Base-by-base conservation (phyloP, 2,888 invertebrate genomes). In the Caenorhabditis sinica region DNA sequence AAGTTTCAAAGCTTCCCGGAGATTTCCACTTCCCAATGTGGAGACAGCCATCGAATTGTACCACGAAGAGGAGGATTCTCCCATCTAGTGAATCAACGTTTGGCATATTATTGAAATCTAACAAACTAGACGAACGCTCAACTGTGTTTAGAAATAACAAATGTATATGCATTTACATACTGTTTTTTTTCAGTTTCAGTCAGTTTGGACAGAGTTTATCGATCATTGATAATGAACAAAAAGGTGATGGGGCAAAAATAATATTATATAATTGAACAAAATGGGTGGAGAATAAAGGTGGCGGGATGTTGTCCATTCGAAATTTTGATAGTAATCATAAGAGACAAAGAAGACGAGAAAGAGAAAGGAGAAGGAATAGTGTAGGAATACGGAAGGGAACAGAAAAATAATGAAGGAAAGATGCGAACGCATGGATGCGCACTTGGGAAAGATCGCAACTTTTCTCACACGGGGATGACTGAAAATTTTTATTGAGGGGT, bases 21-120 rank as follows among this genome's bases (percentile, higher is more conserved):
- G 94, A 94, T 98, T 98, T 30, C 98, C 98, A 63, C 97, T 98
- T 79, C 98, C 99, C 58, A 99, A 94, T 0, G 99, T 99, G 9
- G 89, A 87, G 13, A 97, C 97, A 17, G 79, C 79, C 79, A 79
- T 79, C 36, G 79, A 65, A 17, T 79, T 79, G 45, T 65, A 69
- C 74, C 72, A 75, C 5, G 80, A 81, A 8, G 73, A 66, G 13
- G 51, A 56, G 0, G 79, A 13, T 43, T 69, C 79, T 13, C 30
- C 63, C 79, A 79, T 79, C 69, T 77, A 20, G 30, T 43, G 0
- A 17, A 20, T 28, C 15, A 25, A 20, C 33, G n/a, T 60, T 60
- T n/a, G n/a, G n/a, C n/a, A n/a, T n/a, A n/a, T n/a, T n/a, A n/a
- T n/a, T n/a, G n/a, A n/a, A n/a, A n/a, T n/a, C n/a, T n/a, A n/a